Base-by-base conservation (phyloP, 2,888 invertebrate species). In the Panzeria rudis region DNA sequence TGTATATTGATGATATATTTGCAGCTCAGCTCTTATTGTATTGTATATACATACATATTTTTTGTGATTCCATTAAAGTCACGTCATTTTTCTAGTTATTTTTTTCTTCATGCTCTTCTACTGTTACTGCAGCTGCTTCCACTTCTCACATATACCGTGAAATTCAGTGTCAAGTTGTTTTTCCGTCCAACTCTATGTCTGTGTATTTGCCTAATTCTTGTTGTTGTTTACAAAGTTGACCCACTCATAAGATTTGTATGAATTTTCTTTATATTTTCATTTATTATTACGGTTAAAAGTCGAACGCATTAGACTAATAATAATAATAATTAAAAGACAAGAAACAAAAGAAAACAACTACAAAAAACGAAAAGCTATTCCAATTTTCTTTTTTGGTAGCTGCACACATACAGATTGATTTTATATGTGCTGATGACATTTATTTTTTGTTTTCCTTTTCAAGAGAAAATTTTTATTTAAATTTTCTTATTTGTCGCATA, bases 171-270 rank as follows among this genome's bases (percentile, higher is more conserved):
- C 66, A 77, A 11, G 50, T 69, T 50, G 52, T 64, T 62, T 69
- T 38, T 72, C 35, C 62, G 50, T 32, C 25, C 59, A 54, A 25
- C 20, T 23, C 29, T 52, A 23, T 35, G 72, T 0, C 17, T 35
- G 25, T 38, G 50, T 84, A 62, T 35, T 54, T 62, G 47, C 35
- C 17, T 38, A 64, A 52, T 61, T 75, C 35, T 73, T 80, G 61
- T 73, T 80, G 61, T 59, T 76, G 56, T 69, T 75, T 69, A 44
- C 62, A 62, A 44, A 62, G 44, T 62, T 83, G 82, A 85, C 78
- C 85, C 71, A 82, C 68, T 82, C 82, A 85, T 71, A 78, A 61
- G 78, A 79, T 73, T 82, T 77, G 77, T 81, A 82, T 75, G 41
- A 78, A 47, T 78, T 85, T 78, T 73, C 69, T 82, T 77, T 72